Percentiles rank a stretch among this genome's conserved stretches.
These are phyloP conservation scores for Dryobotodes eremita DNA, from an alignment of 2,888 invertebrate genomes.

Conservation along the genomic window DNA sequence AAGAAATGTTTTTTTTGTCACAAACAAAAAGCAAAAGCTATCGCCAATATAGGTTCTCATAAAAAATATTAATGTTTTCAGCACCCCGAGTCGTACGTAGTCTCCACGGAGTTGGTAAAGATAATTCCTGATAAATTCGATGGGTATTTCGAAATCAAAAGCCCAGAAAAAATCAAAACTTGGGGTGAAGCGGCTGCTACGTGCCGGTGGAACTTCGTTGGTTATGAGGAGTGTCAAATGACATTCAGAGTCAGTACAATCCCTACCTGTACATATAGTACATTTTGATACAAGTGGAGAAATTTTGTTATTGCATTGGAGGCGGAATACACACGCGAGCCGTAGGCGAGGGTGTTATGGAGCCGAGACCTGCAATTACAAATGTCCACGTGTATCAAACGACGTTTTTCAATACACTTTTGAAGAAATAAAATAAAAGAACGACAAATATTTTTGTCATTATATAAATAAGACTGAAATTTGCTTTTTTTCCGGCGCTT, in stretches of 20 bases:
- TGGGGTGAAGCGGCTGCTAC: conserved; percentile 87
- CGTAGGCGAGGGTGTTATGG: no score
- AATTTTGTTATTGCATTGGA: no score
- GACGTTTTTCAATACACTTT: no score
- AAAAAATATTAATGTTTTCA: conserved; percentile 55
- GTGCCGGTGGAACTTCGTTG: conserved; percentile 82
- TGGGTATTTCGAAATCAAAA: conserved; percentile 84
- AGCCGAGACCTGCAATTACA: no score
- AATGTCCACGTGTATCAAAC: no score
- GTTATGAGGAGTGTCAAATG: conserved; percentile 85
- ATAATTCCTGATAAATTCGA: conserved; percentile 83
- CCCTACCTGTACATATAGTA: neutral
- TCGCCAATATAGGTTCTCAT: neutral
- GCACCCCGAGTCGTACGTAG: conserved; percentile 82
- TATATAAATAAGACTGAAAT: no score
- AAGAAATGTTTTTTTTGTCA: neutral
- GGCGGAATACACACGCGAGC: no score
- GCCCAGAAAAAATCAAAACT: conserved; percentile 82
- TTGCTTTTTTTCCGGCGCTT: no score
- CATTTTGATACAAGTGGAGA: no score
- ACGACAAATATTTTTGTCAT: no score
- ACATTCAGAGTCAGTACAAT: conserved; percentile 76
- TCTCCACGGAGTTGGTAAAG: conserved; percentile 80
- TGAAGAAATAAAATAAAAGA: no score
- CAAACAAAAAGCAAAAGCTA: neutral